A percentile compares a stretch with the other conserved stretches of the same genome.
These are phyloP conservation scores for Lasiurus borealis DNA, from an alignment of 2,113 vertebrate species.

Conservation along the genomic window DNA sequence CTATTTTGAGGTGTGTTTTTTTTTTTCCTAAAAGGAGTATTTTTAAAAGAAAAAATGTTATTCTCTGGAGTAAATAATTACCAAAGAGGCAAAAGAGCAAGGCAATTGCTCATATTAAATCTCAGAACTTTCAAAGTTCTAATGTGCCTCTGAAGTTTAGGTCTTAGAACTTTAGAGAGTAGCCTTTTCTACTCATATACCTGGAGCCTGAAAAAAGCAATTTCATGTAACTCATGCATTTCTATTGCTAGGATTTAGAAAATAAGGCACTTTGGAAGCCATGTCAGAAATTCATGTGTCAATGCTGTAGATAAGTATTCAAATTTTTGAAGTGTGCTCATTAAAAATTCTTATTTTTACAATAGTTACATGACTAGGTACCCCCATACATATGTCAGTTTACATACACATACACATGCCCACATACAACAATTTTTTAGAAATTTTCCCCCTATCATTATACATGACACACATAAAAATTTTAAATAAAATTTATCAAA, in stretches of 20 bases:
- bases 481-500: slow-evolving; percentile 1
- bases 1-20: slow-evolving; percentile 26
- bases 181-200: not conserved
- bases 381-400: not conserved
- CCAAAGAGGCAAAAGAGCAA: slow-evolving; percentile 44
- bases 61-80: slow-evolving; percentile 49
- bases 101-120: slow-evolving; percentile 47
- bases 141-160: slow-evolving; percentile 18
- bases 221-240: not conserved
- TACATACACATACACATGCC: not conserved
- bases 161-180: slow-evolving; percentile 50
- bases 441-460: not conserved
- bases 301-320: not conserved
- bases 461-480: not conserved
- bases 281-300: slow-evolving; percentile 10
- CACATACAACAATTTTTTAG: not conserved
- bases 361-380: not conserved
- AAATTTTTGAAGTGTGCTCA: not conserved
- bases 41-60: slow-evolving; percentile 57
- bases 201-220: not conserved
- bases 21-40: not conserved
- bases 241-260: slow-evolving; percentile 22
- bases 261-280: not conserved
- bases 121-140: slow-evolving; percentile 52
- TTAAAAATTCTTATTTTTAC: slow-evolving; percentile 31